A percentile compares a stretch with the other conserved stretches of the same genome.
Evolutionary conservation across 2,888 invertebrate species (phyloP).

Genomic region (Argyra leucocephala): DNA sequence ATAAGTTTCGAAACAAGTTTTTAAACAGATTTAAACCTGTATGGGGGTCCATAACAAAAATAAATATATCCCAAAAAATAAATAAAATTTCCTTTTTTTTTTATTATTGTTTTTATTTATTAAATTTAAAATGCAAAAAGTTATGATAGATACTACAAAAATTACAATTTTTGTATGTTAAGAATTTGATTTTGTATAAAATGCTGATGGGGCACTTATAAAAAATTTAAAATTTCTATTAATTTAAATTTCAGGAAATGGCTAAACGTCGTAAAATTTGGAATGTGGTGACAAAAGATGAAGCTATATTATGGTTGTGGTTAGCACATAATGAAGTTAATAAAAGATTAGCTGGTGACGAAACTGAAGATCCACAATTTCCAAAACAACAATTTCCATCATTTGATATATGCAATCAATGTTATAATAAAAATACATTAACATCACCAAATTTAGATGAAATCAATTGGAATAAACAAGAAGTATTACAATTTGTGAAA

Average conservation of each 20-base stretch:
- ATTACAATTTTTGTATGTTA: too few species aligned
- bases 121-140: too few species aligned
- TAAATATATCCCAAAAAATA: too few species aligned
- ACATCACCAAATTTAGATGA: slow-evolving; percentile 23
- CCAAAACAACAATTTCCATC: slow-evolving; percentile 87
- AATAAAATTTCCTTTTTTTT: too few species aligned
- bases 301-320: slow-evolving; percentile 88
- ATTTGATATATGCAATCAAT: slow-evolving; percentile 55
- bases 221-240: too few species aligned
- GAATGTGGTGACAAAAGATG: slow-evolving; percentile 59
- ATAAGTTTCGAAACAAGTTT: too few species aligned
- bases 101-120: too few species aligned
- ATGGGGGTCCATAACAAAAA: too few species aligned
- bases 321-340: slow-evolving; percentile 89
- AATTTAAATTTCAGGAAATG: slow-evolving; percentile 66
- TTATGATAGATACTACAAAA: too few species aligned
- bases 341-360: slow-evolving; percentile 70
- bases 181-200: too few species aligned
- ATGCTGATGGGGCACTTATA: too few species aligned
- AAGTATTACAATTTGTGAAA: slow-evolving; percentile 37
- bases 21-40: too few species aligned
- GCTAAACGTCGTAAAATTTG: slow-evolving; percentile 59
- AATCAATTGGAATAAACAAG: slow-evolving; percentile 36
- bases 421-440: slow-evolving; percentile 45
- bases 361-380: slow-evolving; percentile 79